Base-by-base conservation (phyloP, 2,888 invertebrate species). In the Andrena camellia region DNA sequence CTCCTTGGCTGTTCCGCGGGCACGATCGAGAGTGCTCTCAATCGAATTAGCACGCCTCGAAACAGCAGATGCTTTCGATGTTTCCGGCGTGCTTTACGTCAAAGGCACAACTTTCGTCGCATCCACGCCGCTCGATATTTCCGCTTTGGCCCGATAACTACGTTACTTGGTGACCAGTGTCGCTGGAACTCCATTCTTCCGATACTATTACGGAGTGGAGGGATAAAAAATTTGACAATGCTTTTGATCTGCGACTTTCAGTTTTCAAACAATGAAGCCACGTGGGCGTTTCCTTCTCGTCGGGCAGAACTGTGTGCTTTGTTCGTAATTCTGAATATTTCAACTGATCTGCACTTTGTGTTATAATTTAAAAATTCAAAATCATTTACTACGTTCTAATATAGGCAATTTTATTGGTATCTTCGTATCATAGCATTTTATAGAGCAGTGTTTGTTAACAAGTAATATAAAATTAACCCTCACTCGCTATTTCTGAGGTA, bases 1-100 rank as follows among this genome's bases (percentile, higher is more conserved):
- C 85, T 86, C 84, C 84, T 82, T 63, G 84, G 83, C 71, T 66
- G 71, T 79, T 75, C 75, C 82, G 83, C 85, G 78, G 79, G 81
- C 73, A 79, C 59, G 66, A 75, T 76, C 59, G 75, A 75, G 50
- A 68, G 74, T 75, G 73, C 78, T 82, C 83, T 73, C 82, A 64
- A 29, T 63, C 59, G 73, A 76, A 72, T 79, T 85, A 77, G 74
- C 60, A 62, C 79, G 50, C 74, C 59, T 48, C 67, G 66, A 70
- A 72, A 68, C 68, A 68, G 72, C 68, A 59, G 79, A 64, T 69
- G 78, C 85, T 77, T 75, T 72, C 72, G 78, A 69, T 66, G 80
- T 83, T 78, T 79, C 72, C 67, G 60, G 64, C 23, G 71, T 79
- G 78, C 84, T 86, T 66, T 73, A 86, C 73, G 86, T 86, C 86